A percentile compares a stretch with the other conserved stretches of the same genome.
Evolutionary conservation across 2,888 invertebrate genomes (phyloP).

Genomic region (Pyrochroa serraticornis): DNA sequence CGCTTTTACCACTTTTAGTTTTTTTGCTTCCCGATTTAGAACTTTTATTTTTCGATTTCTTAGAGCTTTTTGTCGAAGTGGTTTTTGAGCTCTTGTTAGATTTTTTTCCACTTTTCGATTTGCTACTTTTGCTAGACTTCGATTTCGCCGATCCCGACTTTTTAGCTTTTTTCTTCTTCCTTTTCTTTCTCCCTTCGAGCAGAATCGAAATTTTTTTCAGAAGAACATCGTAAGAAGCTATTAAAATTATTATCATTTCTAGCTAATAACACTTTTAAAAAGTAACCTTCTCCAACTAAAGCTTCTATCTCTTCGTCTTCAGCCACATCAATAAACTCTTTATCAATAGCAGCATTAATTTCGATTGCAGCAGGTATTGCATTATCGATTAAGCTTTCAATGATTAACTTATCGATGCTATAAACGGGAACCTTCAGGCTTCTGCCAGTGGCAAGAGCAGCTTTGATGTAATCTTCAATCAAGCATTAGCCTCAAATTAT

Average conservation of each 20-base stretch:
- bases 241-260: conserved; percentile 16
- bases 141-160: conserved; percentile 2
- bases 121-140: conserved; percentile 9
- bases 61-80: conserved; percentile 25
- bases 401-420: conserved; percentile 61
- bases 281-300: conserved; percentile 35
- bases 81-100: conserved; percentile 13
- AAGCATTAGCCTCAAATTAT: too few relatives aligned
- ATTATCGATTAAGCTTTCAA: conserved; percentile 56
- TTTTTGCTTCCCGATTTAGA: conserved; percentile 5
- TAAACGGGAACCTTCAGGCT: conserved; percentile 58
- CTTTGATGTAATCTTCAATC: conserved; percentile 47
- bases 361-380: conserved; percentile 38
- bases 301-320: conserved; percentile 36
- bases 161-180: conserved; percentile 25
- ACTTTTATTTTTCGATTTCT: conserved; percentile 16
- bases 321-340: conserved; percentile 36
- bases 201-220: conserved; percentile 42
- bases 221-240: conserved; percentile 46
- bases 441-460: conserved; percentile 55
- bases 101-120: conserved; percentile 16
- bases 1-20: conserved; percentile 11
- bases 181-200: conserved; percentile 22
- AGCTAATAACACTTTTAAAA: not conserved
- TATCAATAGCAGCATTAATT: conserved; percentile 45